Conservation (phyloP, 2,797 vertebrate genomes). For the Lindbergichthys nudifrons region DNA sequence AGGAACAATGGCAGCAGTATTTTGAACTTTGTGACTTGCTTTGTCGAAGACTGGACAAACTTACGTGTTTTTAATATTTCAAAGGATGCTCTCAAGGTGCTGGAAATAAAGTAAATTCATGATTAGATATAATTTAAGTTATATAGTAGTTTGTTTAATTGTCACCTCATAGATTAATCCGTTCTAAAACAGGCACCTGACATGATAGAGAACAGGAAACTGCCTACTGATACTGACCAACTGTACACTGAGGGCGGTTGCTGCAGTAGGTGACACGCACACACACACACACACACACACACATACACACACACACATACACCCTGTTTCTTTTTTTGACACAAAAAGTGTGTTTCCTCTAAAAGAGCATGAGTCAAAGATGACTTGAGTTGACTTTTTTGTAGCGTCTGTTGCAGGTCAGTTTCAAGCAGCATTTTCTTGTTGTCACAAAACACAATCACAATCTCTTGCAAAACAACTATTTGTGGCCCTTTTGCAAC, state of each 20-base stretch:
- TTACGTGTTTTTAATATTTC: conserved; percentile 92
- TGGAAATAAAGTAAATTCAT: conserved; percentile 61
- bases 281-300: neutral
- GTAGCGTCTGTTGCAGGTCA: neutral
- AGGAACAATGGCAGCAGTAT: neutral
- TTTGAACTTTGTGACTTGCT: neutral
- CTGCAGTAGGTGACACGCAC: neutral
- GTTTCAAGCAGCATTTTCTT: neutral
- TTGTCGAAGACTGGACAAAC: conserved; percentile 61
- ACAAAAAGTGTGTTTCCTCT: conserved; percentile 3
- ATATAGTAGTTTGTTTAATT: no score
- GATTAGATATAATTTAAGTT: no score
- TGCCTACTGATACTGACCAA: neutral
- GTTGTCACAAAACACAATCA: neutral
- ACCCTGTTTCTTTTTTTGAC: neutral
- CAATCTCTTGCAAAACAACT: neutral
- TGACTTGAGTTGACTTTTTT: neutral
- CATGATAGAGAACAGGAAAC: conserved; percentile 31
- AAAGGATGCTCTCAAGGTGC: conserved; percentile 91
- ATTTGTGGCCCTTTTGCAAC: neutral
- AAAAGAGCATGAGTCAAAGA: conserved; percentile 18
- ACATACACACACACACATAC: neutral
- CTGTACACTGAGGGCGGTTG: neutral
- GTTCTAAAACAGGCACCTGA: accelerated
- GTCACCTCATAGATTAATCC: neutral